Conservation (phyloP, 2,113 vertebrate species). For the Pseudorectes ferrugineus region DNA sequence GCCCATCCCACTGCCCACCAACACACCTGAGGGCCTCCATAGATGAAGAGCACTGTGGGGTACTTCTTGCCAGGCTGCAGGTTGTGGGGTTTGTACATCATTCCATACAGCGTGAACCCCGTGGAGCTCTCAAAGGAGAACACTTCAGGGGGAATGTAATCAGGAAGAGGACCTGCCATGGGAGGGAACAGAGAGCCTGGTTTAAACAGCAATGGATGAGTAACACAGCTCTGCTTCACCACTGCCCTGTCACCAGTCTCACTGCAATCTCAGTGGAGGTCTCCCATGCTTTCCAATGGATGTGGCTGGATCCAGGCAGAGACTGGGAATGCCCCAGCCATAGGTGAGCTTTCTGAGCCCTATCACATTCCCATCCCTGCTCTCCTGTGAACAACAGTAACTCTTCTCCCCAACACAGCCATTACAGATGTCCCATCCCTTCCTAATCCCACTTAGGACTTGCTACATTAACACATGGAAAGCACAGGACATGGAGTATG, state of each 20-base stretch:
- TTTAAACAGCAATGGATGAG: neutral
- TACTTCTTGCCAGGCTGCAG: conserved; percentile 82
- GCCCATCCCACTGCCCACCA: neutral
- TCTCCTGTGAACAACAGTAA: neutral
- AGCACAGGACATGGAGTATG: neutral
- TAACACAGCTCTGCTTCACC: neutral
- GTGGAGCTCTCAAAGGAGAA: conserved; percentile 81
- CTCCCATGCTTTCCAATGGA: neutral
- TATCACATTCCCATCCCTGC: neutral
- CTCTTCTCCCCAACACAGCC: neutral
- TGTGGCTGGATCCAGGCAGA: neutral
- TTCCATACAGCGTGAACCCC: conserved; percentile 77
- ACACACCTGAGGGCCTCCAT: conserved; percentile 81
- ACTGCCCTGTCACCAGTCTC: neutral
- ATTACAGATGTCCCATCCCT: neutral
- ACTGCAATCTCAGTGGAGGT: neutral
- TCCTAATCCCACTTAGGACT: neutral
- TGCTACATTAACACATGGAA: neutral
- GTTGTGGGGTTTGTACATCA: conserved; percentile 82
- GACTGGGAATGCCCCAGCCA: neutral
- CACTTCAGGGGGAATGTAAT: conserved; percentile 79
- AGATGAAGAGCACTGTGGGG: conserved; percentile 81
- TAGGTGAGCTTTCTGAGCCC: neutral
- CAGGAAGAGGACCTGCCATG: conserved; percentile 73
- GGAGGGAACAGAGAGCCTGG: neutral